phyloP scores from a whole-genome alignment of 92 coral and sea anemone genomes.

The Nematostella vectensis region DNA sequence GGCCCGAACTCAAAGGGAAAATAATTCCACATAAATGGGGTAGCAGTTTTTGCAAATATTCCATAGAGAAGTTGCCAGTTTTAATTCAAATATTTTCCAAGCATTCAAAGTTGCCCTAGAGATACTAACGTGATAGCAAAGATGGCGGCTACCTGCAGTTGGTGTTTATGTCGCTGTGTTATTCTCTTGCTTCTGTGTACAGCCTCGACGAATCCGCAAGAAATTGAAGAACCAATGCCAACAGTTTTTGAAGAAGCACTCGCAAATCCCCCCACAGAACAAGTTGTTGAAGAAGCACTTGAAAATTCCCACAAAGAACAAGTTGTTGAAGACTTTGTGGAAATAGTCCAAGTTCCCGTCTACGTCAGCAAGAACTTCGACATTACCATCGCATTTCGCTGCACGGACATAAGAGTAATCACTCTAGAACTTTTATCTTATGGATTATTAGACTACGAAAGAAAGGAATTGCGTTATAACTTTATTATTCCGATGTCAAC shows the following conservation, averaged over 20 bases:
- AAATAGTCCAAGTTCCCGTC: conserved; percentile 34
- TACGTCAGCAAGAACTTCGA: conserved; percentile 36
- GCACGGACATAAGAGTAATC: conserved; percentile 47
- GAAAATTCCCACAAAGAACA: background rate
- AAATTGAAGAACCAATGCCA: background rate
- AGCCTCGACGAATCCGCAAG: too few relatives aligned
- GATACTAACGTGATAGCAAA: too few relatives aligned
- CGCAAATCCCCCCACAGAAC: background rate
- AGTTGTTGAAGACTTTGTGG: conserved; percentile 56
- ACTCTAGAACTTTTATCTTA: conserved; percentile 50
- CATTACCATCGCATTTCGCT: conserved; percentile 38
- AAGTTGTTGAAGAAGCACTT: background rate
- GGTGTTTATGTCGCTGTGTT: too few relatives aligned
- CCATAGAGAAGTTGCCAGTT: too few relatives aligned
- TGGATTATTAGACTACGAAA: conserved; percentile 34
- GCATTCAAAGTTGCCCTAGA: too few relatives aligned
- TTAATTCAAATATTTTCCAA: too few relatives aligned
- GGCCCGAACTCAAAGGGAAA: too few relatives aligned
- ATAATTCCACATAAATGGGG: too few relatives aligned
- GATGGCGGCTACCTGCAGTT: too few relatives aligned
- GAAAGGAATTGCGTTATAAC: conserved; percentile 45
- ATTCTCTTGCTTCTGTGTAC: too few relatives aligned
- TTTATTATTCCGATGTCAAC: conserved; percentile 29
- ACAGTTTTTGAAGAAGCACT: background rate
- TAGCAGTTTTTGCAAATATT: too few relatives aligned